Evolutionary conservation across 2,888 invertebrate genomes (phyloP), one percentile per base, ranked within the genome.

Genomic region (Apamea anceps): DNA sequence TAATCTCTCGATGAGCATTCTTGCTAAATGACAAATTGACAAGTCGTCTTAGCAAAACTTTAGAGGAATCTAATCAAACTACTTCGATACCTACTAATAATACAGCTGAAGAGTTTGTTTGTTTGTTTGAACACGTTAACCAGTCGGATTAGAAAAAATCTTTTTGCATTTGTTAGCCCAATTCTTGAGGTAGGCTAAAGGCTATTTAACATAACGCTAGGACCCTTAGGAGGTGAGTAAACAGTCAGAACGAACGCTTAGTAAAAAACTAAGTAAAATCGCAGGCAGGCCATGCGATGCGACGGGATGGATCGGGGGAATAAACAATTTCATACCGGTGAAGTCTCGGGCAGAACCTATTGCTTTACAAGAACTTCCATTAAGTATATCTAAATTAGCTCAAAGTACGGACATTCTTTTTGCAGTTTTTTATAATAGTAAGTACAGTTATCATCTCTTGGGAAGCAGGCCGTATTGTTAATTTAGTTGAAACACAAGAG

Each of bases 371-470:
- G n/a, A 65, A 80, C 45, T 70, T 57, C 54, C n/a, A 85, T 73
- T 79, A n/a, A n/a, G n/a, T n/a, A 79, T 42, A 51, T 63, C 48
- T n/a, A 63, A 73, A 82, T 88, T 63, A 78, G 42, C 66, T 48
- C 45, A 7, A 63, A 74, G 45, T 62, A 57, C 67, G 18, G 76
- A 51, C n/a, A 66, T 12, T 28, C 66, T 72, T 71, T 72, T 77
- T 63, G 54, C 32, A 51, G 77, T 68, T 80, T 54, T 32, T 72
- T 66, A 45, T 72, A 48, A 51, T 54, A 80, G 32, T 51, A 25
- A 72, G 72, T 84, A 90, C 89, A 82, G 88, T 89, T 87, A 87
- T 81, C 68, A 72, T 74, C n/a, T 78, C 88, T 75, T 89, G 88
- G 80, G 89, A 88, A 88, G 62, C 85, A 77, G 81, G 82, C 32